phyloP scores from a whole-genome alignment of 2,113 vertebrate genomes.

The Oreochromis aureus region DNA sequence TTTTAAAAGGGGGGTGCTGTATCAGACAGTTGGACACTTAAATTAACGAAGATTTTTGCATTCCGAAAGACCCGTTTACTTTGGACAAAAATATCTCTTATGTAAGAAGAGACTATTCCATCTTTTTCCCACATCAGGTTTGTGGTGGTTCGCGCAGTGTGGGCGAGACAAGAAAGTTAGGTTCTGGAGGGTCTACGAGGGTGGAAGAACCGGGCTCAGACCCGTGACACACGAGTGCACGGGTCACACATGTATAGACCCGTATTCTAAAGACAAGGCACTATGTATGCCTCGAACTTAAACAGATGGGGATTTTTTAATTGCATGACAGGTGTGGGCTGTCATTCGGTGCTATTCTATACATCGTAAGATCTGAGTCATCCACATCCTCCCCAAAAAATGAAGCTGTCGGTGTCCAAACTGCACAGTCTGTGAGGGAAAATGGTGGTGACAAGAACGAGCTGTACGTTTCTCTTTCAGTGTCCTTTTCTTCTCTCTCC shows the following conservation, averaged over 20 bases:
- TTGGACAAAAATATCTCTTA: not conserved
- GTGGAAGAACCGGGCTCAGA: not conserved
- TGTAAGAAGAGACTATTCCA: not conserved
- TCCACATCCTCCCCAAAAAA: slow-evolving; percentile 5
- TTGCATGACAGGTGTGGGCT: not conserved
- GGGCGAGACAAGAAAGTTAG: not conserved
- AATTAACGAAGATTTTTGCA: not conserved
- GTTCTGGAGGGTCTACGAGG: not conserved
- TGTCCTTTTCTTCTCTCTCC: slow-evolving; percentile 1
- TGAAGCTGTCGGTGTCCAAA: slow-evolving; percentile 1
- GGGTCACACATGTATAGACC: not conserved
- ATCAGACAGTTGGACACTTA: not conserved
- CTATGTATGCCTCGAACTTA: not conserved
- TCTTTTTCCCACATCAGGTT: not conserved
- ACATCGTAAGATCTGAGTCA: not conserved
- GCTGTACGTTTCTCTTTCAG: slow-evolving; percentile 35
- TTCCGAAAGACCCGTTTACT: not conserved
- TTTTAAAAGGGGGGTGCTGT: not conserved
- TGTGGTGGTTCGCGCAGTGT: not conserved
- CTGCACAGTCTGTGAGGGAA: slow-evolving; percentile 3
- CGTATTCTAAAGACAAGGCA: not conserved
- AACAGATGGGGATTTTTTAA: not conserved
- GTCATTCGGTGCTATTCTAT: not conserved
- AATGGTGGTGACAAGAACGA: slow-evolving; percentile 38
- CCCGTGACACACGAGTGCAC: not conserved